Conservation (phyloP, 2,888 invertebrate species). For the Nebria brevicollis region DNA sequence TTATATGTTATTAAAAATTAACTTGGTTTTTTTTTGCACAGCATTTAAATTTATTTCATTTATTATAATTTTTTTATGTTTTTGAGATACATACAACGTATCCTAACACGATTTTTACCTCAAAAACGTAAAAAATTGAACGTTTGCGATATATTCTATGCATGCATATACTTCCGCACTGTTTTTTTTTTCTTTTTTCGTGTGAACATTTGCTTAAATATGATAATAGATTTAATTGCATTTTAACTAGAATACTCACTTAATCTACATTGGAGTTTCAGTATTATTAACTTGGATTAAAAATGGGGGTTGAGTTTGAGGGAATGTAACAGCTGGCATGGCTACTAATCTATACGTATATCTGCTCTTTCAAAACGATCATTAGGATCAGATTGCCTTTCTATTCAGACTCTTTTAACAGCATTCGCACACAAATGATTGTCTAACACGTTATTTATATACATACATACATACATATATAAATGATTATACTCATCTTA, state of each 20-base stretch:
- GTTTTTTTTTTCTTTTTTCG: too few species aligned
- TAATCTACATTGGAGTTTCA: background rate
- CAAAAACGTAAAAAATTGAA: too few species aligned
- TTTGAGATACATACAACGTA: too few species aligned
- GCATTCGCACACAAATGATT: background rate
- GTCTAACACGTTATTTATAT: background rate
- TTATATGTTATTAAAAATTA: too few species aligned
- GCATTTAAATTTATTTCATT: too few species aligned
- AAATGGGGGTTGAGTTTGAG: constrained; percentile 26
- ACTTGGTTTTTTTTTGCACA: too few species aligned
- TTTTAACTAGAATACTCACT: background rate
- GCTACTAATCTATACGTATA: constrained; percentile 32
- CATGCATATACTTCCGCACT: too few species aligned
- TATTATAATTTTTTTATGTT: too few species aligned
- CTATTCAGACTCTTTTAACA: background rate
- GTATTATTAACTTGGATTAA: background rate
- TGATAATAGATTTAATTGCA: background rate
- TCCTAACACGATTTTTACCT: too few species aligned
- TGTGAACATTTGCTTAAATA: background rate
- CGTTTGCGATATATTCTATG: too few species aligned
- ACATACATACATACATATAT: too few species aligned
- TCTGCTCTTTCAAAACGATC: constrained; percentile 36
- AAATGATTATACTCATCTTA: background rate
- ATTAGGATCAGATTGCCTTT: constrained; percentile 40
- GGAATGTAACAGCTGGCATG: constrained; percentile 31